Percentiles rank a stretch among this genome's conserved stretches.
These are phyloP conservation scores for Cantharis nigra DNA, from an alignment of 2,888 invertebrate species.

Conservation along the genomic window DNA sequence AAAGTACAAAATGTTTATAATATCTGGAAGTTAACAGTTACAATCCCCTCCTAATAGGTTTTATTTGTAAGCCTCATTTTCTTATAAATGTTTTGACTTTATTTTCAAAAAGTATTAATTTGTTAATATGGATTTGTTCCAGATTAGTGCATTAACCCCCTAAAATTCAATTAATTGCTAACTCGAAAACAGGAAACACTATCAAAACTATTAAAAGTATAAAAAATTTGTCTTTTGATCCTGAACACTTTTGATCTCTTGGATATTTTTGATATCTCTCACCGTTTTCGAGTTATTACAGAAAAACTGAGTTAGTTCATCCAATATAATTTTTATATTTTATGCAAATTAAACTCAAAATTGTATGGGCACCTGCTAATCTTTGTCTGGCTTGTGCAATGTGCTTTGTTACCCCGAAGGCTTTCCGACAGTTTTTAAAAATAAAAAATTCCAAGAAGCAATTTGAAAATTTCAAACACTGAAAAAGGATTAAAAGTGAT, in stretches of 20 bases:
- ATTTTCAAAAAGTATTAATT: too few relatives aligned
- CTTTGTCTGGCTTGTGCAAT: background rate
- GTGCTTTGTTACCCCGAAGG: background rate
- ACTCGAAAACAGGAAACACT: too few relatives aligned
- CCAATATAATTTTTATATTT: too few relatives aligned
- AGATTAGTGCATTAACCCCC: too few relatives aligned
- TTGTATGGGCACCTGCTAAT: too few relatives aligned
- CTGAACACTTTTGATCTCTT: too few relatives aligned
- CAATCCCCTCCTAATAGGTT: background rate
- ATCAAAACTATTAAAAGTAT: too few relatives aligned
- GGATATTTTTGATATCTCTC: background rate
- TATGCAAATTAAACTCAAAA: too few relatives aligned
- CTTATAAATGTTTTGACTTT: too few relatives aligned
- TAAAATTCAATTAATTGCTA: too few relatives aligned
- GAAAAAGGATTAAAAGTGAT: background rate
- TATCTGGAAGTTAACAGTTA: background rate
- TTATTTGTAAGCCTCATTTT: background rate
- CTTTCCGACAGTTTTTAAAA: background rate
- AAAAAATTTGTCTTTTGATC: too few relatives aligned
- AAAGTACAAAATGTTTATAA: background rate
- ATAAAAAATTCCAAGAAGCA: background rate
- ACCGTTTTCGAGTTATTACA: background rate
- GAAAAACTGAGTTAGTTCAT: background rate
- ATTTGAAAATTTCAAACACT: background rate
- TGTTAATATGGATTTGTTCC: too few relatives aligned